Evolutionary conservation across 1,140 invertebrate species (phyloP).

Genomic region (Brachionus rubens): DNA sequence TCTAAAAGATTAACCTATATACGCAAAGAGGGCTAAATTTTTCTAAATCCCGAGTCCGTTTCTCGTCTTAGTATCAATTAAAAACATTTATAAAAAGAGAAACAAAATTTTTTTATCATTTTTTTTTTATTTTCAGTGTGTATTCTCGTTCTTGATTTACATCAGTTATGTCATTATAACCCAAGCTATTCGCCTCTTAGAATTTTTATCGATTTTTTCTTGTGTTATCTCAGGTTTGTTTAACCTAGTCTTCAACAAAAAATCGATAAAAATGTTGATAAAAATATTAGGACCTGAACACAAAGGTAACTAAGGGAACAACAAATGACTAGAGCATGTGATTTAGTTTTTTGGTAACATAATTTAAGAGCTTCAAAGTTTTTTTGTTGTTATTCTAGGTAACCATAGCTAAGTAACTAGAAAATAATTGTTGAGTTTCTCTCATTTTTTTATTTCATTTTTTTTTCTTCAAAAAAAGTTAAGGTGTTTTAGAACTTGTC

Average conservation of each 20-base stretch:
- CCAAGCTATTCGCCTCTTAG: neutral
- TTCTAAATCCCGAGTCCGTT: conserved; percentile 19
- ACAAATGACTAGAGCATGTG: neutral
- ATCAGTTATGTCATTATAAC: neutral
- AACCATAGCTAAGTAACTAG: conserved; percentile 38
- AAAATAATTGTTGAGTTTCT: neutral
- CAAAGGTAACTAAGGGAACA: neutral
- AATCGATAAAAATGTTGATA: conserved; percentile 1
- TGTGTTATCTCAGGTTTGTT: neutral
- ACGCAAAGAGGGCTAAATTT: neutral
- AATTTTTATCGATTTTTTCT: conserved; percentile 27
- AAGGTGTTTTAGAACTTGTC: neutral
- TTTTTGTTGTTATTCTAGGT: conserved; percentile 14
- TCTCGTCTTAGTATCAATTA: conserved; percentile 27
- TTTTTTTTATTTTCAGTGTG: no score
- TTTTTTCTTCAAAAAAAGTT: neutral
- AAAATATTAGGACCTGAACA: neutral
- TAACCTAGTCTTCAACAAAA: conserved; percentile 7
- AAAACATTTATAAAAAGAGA: neutral
- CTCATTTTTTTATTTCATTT: neutral
- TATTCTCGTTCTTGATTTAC: no score
- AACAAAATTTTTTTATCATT: no score
- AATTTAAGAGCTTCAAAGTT: conserved; percentile 5
- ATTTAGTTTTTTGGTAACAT: neutral
- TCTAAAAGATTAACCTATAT: conserved; percentile 29